Evolutionary conservation across 2,888 invertebrate genomes (phyloP), one percentile per base, ranked within the genome.

Genomic region (Pseudococcus longispinus): DNA sequence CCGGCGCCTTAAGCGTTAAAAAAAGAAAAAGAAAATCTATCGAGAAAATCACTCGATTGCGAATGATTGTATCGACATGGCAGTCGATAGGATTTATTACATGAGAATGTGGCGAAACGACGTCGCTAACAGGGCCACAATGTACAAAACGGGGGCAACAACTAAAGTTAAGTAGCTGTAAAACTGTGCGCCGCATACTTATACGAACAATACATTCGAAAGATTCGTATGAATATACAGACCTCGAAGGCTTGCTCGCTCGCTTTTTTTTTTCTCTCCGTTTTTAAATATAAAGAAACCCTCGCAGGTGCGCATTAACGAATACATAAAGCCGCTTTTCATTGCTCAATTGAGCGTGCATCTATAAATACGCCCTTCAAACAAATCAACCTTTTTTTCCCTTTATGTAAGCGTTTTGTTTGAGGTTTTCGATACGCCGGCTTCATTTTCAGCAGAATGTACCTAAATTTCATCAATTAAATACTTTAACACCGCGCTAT

Each of bases 301-400:
- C 60, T 84, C 84, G 60, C 84, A 84, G 84, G 84, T 84, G 84
- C 84, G 11, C 42, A 51, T 84, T 84, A 60, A 84, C 84, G 84
- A 84, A 84, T 60, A 60, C 60, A 51, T 84, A 84, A 84, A 51
- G 55, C 55, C 46, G 55, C 60, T 84, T 84, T 84, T 84, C 51
- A 84, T 84, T 60, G 84, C 84, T 84, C 84, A 84, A 84, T 84
- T 84, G 84, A 84, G 84, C 55, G 84, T 84, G 37, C 55, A 55
- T 84, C 60, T 84, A 84, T 84, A 84, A 84, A 84, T 84, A 84
- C 51, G 60, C 51, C 55, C 84, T 60, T 84, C 84, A 60, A 84
- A 60, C 84, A 55, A 55, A 84, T 60, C 84, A 60, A 84, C 60
- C 84, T 55, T 84, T 84, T 83, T 55, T 84, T 84, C 20, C 70